Evolutionary conservation across 2,797 vertebrate species (phyloP).

Genomic region (Knipowitschia caucasica): DNA sequence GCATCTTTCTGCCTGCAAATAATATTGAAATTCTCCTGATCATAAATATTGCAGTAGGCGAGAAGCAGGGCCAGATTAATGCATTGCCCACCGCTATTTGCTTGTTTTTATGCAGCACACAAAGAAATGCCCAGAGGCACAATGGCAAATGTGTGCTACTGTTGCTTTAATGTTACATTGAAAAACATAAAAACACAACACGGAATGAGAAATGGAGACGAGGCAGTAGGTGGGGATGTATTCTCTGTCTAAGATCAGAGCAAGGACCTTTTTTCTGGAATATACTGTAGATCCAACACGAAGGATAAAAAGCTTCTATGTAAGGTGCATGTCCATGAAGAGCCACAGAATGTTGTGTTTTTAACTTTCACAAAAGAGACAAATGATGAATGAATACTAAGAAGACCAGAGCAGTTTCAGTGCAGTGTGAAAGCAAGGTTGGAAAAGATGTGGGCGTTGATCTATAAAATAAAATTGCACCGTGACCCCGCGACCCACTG

Average conservation of each 20-base stretch:
- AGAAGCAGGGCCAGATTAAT: constrained; percentile 9
- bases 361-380: too few relatives aligned
- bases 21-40: constrained; percentile 42
- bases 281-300: too few relatives aligned
- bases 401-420: too few relatives aligned
- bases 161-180: constrained; percentile 2
- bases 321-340: too few relatives aligned
- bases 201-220: constrained; percentile 14
- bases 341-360: too few relatives aligned
- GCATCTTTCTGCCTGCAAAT: constrained; percentile 31
- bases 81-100: constrained; percentile 7
- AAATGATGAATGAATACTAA: too few relatives aligned
- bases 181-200: constrained; percentile 18
- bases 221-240: constrained; percentile 32
- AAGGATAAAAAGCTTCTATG: too few relatives aligned
- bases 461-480: too few relatives aligned
- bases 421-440: too few relatives aligned
- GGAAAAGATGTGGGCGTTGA: too few relatives aligned
- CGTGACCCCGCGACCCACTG: too few relatives aligned
- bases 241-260: constrained; percentile 9
- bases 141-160: neutral
- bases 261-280: neutral
- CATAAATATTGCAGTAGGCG: constrained; percentile 24
- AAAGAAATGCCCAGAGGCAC: constrained; percentile 2
- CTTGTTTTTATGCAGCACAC: constrained; percentile 1